Evolutionary conservation across 2,888 invertebrate species (phyloP), one percentile per base, ranked within the genome.

Genomic region (Plemyria rubiginata): DNA sequence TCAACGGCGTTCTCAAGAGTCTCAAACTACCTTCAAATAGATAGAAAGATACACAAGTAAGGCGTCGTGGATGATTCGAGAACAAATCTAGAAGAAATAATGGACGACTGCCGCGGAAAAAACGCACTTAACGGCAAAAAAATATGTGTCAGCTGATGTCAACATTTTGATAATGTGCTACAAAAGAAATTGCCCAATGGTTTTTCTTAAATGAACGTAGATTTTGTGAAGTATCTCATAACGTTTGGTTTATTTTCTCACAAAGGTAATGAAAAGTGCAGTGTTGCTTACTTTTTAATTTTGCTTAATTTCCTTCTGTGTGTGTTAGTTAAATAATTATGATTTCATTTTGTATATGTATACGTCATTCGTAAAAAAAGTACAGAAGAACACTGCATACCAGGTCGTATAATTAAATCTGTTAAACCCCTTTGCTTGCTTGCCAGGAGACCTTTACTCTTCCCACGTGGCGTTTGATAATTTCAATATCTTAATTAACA

Each of bases 41-140:
- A 90, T 79, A 90, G 90, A 91, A 88, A 92, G 89, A 91, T 90
- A 91, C 91, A 92, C 92, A 92, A 92, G 92, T 92, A 92, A 92
- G 90, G 89, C 88, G 74, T 87, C 84, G 86, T 87, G 87, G 84
- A 89, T 90, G 89, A 88, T 80, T 84, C 83, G 85, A 86, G 78
- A 81, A 84, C 84, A 74, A 70, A 81, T 79, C 81, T 85, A 86
- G 87, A 88, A 86, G 86, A 82, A 75, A 78, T 80, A 77, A 66
- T 76, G 75, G 45, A 61, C 68, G 65, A 60, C 60, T 56, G 57
- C 50, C 54, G 50, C 48, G 41, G 57, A 15, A 65, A 65, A 56
- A 52, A 55, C 58, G 51, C 50, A 56, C 62, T 59, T 62, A 60
- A 48, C 51, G 45, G 54, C 61, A 58, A 61, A 65, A 7, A 59